Percentiles rank a stretch among this genome's conserved stretches.
Conservation (phyloP, 2,113 vertebrate genomes). For the Cairina moschata region DNA sequence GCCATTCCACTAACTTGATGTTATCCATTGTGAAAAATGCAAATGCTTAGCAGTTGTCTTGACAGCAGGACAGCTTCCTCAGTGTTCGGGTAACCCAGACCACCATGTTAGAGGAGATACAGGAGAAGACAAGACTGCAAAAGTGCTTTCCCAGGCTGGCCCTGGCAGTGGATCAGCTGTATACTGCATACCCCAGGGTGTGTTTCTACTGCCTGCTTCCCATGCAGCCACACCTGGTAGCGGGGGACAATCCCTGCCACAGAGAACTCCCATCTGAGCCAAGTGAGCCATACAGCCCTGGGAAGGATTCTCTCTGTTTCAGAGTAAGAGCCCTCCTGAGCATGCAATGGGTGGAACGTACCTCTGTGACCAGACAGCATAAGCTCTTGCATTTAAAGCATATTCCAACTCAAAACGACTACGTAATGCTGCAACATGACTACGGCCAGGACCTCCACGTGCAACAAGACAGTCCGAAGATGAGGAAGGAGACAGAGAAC, state of each 20-base stretch:
- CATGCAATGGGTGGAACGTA: constrained; percentile 1
- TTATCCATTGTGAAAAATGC: background rate
- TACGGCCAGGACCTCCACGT: constrained; percentile 84
- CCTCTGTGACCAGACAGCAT: constrained; percentile 84
- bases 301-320: background rate
- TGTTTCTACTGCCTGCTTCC: background rate
- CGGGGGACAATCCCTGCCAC: background rate
- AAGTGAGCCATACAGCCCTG: accelerated
- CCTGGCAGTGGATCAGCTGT: background rate
- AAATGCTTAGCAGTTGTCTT: background rate
- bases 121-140: background rate
- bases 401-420: constrained; percentile 91
- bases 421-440: constrained; percentile 88
- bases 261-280: background rate
- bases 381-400: constrained; percentile 84
- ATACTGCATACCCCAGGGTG: background rate
- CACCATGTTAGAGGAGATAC: background rate
- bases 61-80: background rate
- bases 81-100: background rate
- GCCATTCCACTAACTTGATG: background rate
- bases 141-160: background rate
- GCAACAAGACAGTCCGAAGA: constrained; percentile 88
- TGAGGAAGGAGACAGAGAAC: constrained; percentile 90
- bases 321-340: background rate
- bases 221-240: accelerated